Conservation (phyloP, 1,140 invertebrate genomes). For the Anadara kagoshimensis region DNA sequence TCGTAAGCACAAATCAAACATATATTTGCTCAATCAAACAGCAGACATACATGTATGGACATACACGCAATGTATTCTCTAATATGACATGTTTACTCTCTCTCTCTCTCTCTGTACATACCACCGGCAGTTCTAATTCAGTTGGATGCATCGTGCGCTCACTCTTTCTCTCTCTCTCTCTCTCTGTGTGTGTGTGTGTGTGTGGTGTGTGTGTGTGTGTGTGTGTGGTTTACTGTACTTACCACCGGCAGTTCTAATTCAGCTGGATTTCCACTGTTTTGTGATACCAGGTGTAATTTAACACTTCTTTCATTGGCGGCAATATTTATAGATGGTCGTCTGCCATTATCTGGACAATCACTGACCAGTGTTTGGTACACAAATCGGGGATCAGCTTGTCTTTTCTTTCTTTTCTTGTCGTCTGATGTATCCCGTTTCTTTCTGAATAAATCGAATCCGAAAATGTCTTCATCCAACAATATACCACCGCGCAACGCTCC, state of each 20-base stretch:
- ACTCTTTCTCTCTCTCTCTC: too few relatives aligned
- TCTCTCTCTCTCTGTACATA: too few relatives aligned
- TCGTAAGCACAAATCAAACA: too few relatives aligned
- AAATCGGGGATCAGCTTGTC: background rate
- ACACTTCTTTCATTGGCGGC: conserved; percentile 36
- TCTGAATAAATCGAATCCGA: conserved; percentile 2
- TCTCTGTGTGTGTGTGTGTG: background rate
- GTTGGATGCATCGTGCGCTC: too few relatives aligned
- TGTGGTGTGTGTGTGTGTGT: background rate
- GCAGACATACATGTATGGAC: too few relatives aligned
- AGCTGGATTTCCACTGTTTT: background rate
- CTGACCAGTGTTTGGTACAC: conserved; percentile 24
- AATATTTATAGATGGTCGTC: conserved; percentile 23
- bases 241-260: conserved; percentile 31
- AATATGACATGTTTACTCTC: too few relatives aligned
- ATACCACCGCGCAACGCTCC: background rate
- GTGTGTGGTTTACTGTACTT: conserved; percentile 1
- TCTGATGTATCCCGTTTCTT: conserved; percentile 17
- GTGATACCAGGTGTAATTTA: conserved; percentile 15
- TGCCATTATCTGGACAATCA: conserved; percentile 19
- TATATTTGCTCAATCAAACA: too few relatives aligned
- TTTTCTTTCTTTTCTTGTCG: conserved; percentile 4
- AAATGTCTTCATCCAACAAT: too few relatives aligned
- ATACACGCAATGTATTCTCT: too few relatives aligned
- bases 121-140: too few relatives aligned